These are phyloP conservation scores for Equus przewalskii DNA, from an alignment of 2,113 vertebrate genomes.

Conservation along the genomic window DNA sequence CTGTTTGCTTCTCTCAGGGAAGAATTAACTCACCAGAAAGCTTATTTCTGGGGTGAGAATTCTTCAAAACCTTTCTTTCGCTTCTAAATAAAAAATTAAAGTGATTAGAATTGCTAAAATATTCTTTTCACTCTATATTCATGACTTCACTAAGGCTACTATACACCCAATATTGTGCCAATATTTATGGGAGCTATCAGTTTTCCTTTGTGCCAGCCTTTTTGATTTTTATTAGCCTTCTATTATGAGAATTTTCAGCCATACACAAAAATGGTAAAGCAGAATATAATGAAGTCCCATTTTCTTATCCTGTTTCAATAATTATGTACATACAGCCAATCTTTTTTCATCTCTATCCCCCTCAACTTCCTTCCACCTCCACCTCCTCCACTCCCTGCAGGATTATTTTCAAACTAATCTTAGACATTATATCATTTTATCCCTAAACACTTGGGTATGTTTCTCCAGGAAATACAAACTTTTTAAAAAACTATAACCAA, in stretches of 20 bases:
- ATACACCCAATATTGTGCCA: neutral
- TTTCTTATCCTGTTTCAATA: neutral
- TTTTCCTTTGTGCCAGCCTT: neutral
- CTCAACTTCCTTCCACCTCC: neutral
- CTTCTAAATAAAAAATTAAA: conserved; percentile 27
- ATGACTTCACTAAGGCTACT: neutral
- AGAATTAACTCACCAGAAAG: neutral
- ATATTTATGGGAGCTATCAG: neutral
- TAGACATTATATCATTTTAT: neutral
- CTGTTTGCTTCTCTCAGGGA: neutral
- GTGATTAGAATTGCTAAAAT: neutral
- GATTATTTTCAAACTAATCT: conserved; percentile 24
- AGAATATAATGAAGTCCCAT: neutral
- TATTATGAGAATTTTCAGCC: neutral
- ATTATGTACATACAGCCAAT: neutral
- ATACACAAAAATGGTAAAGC: neutral
- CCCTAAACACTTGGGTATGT: neutral
- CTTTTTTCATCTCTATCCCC: neutral
- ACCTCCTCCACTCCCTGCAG: neutral
- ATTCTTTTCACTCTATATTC: neutral
- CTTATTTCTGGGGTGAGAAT: neutral
- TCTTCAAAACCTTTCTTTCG: neutral
- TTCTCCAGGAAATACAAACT: neutral
- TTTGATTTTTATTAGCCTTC: neutral
- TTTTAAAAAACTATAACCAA: neutral